Base-by-base conservation (phyloP, 2,888 invertebrate species). In the Watsonalla cultraria region DNA sequence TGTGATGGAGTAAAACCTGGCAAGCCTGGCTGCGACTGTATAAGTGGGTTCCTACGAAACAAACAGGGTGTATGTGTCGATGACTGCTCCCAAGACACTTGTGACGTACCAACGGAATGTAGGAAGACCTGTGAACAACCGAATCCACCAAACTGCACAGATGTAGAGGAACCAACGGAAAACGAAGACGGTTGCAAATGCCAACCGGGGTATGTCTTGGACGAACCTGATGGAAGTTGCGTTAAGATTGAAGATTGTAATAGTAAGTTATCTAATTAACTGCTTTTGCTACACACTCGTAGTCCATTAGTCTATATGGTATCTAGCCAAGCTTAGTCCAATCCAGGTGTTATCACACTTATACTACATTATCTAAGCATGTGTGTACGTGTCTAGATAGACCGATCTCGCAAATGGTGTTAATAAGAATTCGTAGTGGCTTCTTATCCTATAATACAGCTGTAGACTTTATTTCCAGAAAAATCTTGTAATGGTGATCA, bases 1-100 rank as follows among this genome's bases (percentile, higher is more conserved):
- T 70, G 70, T 52, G 24, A 46, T 5, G 60, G 55, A 11, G 54
- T 65, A 9, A 61, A 61, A 5, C 50, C 64, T 0, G 80, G 79
- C 54, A 63, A 70, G 51, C 57, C 62, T 45, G 82, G 80, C 0
- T 84, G 84, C 47, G 71, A 79, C 11, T 84, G 82, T 55, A 60
- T 70, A 2, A 45, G 63, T 0, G 73, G 70, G 37, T 76, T 76
- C 54, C 60, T 78, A n/a, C 75, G 73, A 39, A 66, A 80, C 51
- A 13, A 53, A 0, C 52, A 46, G 9, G 72, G 66, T 14, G 51
- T 59, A 14, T 81, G 79, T 56, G 61, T 80, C 49, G 11, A 11
- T 11, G 9, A 42, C 42, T 42, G 42, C 11, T 11, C 5, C 11
- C 11, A 9, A 42, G 11, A 5, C 5, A 8, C 9, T 42, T 42